Evolutionary conservation across 2,888 invertebrate genomes (phyloP).

Genomic region (Synergus laeviventris): DNA sequence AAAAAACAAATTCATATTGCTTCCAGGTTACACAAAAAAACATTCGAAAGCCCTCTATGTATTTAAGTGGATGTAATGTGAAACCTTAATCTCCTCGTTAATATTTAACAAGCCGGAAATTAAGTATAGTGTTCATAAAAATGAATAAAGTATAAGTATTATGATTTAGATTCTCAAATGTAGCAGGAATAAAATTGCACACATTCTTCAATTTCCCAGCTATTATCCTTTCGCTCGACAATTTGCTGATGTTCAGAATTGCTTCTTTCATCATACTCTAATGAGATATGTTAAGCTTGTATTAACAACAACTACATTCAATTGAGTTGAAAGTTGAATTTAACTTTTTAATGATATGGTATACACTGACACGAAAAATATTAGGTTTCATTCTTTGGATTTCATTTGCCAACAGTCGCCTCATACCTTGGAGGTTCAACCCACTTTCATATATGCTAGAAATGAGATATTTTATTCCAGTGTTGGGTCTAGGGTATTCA

Average conservation of each 20-base stretch:
- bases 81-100: constrained; percentile 17
- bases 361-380: not conserved
- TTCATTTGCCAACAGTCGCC: constrained; percentile 30
- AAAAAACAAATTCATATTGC: not conserved
- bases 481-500: constrained; percentile 17
- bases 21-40: not conserved
- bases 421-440: constrained; percentile 26
- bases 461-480: constrained; percentile 38
- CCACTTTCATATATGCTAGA: constrained; percentile 33
- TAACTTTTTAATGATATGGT: not conserved
- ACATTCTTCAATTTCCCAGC: not conserved
- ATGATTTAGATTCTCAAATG: not conserved
- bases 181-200: not conserved
- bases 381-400: constrained; percentile 37
- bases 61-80: constrained; percentile 32
- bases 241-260: not conserved
- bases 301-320: not conserved
- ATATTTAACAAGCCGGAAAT: not conserved
- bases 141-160: not conserved
- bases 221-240: not conserved
- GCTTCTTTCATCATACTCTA: not conserved
- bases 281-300: not conserved
- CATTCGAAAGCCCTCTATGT: constrained; percentile 2
- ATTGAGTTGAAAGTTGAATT: not conserved
- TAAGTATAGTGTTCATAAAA: not conserved